phyloP scores from a whole-genome alignment of 2,113 vertebrate genomes.

The Balaeniceps rex region DNA sequence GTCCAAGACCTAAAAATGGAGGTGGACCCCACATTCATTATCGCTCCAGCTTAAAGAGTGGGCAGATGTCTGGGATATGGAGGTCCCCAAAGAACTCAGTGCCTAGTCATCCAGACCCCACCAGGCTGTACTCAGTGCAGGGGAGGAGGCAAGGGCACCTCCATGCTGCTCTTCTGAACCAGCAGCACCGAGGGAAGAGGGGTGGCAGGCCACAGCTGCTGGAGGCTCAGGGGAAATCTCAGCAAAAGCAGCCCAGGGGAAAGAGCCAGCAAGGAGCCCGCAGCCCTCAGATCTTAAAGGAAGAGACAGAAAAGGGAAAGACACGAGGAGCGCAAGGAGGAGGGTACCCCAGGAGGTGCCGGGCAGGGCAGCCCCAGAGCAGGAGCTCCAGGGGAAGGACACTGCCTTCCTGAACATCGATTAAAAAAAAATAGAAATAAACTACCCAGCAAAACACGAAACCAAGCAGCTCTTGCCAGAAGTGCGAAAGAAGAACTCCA shows the following conservation, averaged over 20 bases:
- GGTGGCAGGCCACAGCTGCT: background rate
- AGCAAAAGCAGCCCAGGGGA: background rate
- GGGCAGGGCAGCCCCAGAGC: background rate
- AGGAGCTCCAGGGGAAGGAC: background rate
- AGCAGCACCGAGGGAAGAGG: background rate
- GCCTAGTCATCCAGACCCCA: background rate
- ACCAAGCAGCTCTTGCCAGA: slow-evolving; percentile 2
- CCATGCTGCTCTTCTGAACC: background rate
- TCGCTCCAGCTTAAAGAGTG: background rate
- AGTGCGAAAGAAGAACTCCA: slow-evolving; percentile 33
- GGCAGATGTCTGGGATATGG: background rate
- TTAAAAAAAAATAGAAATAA: background rate
- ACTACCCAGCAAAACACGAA: background rate
- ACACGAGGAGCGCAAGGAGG: background rate
- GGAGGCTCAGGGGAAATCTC: background rate
- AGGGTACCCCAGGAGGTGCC: accelerated
- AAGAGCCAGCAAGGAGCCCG: background rate
- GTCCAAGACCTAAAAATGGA: background rate
- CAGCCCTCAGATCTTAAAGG: background rate
- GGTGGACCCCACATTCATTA: background rate
- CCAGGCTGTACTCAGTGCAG: background rate
- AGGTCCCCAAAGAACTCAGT: background rate
- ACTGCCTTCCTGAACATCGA: background rate
- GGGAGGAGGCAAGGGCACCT: background rate
- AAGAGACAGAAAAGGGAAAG: background rate